Evolutionary conservation across 2,113 vertebrate genomes (phyloP).

Genomic region (Heptranchias perlo): DNA sequence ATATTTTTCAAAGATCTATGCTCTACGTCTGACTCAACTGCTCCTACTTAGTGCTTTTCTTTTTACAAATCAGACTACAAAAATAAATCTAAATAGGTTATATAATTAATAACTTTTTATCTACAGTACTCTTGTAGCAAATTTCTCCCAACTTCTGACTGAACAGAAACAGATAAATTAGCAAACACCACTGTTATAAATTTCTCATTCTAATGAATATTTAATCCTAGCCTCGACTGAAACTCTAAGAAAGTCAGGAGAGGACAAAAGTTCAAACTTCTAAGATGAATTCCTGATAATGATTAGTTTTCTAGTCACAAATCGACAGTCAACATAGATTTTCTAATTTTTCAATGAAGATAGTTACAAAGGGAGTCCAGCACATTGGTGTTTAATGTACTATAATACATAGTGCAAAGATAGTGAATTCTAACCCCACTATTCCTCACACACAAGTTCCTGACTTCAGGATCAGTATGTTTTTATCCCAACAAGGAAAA

Average conservation of each 20-base stretch:
- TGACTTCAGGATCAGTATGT: background rate
- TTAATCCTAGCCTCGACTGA: background rate
- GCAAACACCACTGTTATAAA: background rate
- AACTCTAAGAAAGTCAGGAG: background rate
- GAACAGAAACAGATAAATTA: background rate
- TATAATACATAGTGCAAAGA: background rate
- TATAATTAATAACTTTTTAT: too few relatives aligned
- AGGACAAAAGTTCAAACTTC: background rate
- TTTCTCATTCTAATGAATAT: background rate
- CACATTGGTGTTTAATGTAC: background rate
- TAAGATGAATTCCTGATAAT: background rate
- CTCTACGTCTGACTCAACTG: background rate
- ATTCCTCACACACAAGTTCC: background rate
- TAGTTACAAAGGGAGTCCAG: background rate
- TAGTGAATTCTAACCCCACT: background rate
- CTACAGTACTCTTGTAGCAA: too few relatives aligned
- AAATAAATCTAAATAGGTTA: background rate
- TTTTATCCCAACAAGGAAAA: background rate
- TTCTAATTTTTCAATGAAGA: background rate
- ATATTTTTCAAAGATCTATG: background rate
- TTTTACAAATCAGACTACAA: background rate
- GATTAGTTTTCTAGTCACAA: background rate
- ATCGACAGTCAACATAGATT: background rate
- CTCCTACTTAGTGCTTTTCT: background rate
- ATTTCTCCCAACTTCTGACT: background rate